phyloP scores from a whole-genome alignment of 2,113 vertebrate genomes.

The Mungos mungo region DNA sequence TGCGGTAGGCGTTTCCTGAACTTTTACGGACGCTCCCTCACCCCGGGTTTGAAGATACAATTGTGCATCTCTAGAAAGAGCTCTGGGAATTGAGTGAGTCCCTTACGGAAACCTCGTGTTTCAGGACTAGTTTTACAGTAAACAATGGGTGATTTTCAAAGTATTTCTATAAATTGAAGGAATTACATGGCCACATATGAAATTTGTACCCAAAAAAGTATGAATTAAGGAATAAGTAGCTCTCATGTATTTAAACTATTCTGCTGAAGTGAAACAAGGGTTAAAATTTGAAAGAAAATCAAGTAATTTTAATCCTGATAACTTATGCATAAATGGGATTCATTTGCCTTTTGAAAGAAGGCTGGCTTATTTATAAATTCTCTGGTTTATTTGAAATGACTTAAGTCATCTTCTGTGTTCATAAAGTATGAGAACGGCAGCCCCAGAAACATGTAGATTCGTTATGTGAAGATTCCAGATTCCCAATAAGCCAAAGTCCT shows the following conservation, averaged over 20 bases:
- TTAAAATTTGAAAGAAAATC: background rate
- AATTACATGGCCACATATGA: background rate
- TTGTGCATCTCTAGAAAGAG: background rate
- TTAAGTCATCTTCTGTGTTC: background rate
- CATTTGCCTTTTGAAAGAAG: background rate
- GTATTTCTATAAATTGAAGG: conserved; percentile 10
- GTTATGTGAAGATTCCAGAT: background rate
- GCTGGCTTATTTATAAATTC: background rate
- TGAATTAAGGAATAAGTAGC: background rate
- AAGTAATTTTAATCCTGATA: background rate
- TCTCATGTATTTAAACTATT: background rate
- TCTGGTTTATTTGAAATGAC: background rate
- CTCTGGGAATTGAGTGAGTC: background rate
- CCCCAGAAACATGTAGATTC: background rate
- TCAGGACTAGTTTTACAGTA: background rate
- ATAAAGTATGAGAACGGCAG: background rate
- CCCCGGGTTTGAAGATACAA: background rate
- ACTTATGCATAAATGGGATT: background rate
- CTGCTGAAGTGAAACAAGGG: background rate
- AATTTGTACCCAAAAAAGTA: background rate
- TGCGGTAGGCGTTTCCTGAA: background rate
- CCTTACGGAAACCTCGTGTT: background rate
- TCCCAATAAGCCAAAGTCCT: background rate
- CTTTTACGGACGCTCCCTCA: background rate
- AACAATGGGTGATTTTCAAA: background rate